Evolutionary conservation across 1,140 invertebrate species (phyloP).

Genomic region (Proales similis): DNA sequence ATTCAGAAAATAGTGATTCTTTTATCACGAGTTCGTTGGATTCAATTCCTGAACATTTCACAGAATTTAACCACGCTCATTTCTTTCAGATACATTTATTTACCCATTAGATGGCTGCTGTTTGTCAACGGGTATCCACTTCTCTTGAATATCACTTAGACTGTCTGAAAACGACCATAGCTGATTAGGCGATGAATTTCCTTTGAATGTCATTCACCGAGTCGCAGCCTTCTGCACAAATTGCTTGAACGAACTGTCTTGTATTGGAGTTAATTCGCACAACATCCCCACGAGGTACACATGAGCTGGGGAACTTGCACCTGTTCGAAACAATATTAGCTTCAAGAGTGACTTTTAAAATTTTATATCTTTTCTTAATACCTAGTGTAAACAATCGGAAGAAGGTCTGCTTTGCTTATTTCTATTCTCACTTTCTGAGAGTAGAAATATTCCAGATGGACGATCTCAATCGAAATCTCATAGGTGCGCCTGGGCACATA

Average conservation of each 20-base stretch:
- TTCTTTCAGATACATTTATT: no score
- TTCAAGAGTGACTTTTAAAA: no score
- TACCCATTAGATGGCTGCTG: no score
- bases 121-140: neutral
- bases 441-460: neutral
- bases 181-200: conserved; percentile 9
- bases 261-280: neutral
- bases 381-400: conserved; percentile 14
- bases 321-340: no score
- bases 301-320: conserved; percentile 18
- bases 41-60: no score
- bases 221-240: conserved; percentile 21
- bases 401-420: conserved; percentile 18
- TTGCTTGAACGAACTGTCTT: neutral
- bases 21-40: no score
- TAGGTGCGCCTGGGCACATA: conserved; percentile 18
- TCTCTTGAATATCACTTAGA: conserved; percentile 11
- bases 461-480: conserved; percentile 20
- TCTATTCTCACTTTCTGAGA: conserved; percentile 5
- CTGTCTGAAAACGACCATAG: conserved; percentile 1
- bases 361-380: no score
- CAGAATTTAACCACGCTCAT: no score
- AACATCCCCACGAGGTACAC: conserved; percentile 3
- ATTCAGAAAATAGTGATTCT: neutral
- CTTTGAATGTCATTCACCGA: conserved; percentile 1